Evolutionary conservation across 2,113 vertebrate genomes (phyloP).

Genomic region (Melanerpes aurifrons): DNA sequence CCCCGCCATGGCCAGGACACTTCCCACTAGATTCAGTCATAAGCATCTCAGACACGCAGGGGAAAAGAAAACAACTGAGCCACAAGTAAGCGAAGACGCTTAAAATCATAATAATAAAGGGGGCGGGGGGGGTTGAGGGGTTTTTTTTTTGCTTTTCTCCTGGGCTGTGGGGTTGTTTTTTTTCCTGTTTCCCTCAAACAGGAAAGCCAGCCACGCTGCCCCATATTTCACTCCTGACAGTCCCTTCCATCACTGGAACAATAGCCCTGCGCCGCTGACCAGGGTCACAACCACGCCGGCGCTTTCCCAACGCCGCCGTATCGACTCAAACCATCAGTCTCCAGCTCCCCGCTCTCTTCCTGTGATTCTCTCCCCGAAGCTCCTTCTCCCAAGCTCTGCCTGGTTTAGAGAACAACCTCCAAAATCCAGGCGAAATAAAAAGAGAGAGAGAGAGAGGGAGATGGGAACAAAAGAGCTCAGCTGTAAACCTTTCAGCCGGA

Average conservation of each 20-base stretch:
- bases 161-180: not conserved
- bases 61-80: not conserved
- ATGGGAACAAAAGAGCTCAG: not conserved
- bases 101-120: not conserved
- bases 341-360: not conserved
- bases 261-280: constrained; percentile 30
- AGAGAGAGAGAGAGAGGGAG: not conserved
- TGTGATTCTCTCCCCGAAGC: not conserved
- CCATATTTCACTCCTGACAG: constrained; percentile 58
- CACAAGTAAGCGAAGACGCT: not conserved
- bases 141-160: not conserved
- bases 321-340: not conserved
- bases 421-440: not conserved
- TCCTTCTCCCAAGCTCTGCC: not conserved
- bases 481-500: not conserved
- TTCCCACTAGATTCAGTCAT: not conserved
- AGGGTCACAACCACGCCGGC: constrained; percentile 26
- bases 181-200: constrained; percentile 48
- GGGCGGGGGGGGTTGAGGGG: too few relatives aligned
- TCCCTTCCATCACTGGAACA: constrained; percentile 55
- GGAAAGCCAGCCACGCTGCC: constrained; percentile 47
- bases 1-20: too few relatives aligned
- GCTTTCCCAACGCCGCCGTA: constrained; percentile 14
- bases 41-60: not conserved
- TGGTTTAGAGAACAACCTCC: not conserved